Percentiles rank a stretch among this genome's conserved stretches.
phyloP scores from a whole-genome alignment of 2,888 invertebrate species.

The Hanleya hanleyi region DNA sequence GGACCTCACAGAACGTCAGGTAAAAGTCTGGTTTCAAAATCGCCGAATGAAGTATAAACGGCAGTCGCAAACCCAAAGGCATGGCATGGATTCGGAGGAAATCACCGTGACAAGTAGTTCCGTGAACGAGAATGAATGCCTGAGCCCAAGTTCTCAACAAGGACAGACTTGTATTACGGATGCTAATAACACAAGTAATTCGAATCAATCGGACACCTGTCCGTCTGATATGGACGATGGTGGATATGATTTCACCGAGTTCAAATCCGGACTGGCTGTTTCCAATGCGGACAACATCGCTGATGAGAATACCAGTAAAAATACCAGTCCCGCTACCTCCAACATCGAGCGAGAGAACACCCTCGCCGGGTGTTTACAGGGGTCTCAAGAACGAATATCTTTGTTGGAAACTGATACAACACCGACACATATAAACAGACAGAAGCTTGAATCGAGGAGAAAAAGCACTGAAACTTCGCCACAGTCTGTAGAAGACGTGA shows the following conservation, averaged over 20 bases:
- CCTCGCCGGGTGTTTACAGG: background rate
- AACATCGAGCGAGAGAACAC: background rate
- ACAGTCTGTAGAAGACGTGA: background rate
- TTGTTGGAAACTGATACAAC: background rate
- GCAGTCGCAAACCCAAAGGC: constrained; percentile 57
- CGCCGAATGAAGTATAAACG: constrained; percentile 88
- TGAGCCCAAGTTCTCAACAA: background rate
- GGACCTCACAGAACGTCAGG: constrained; percentile 83
- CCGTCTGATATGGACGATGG: background rate
- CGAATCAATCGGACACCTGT: background rate
- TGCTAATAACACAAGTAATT: background rate
- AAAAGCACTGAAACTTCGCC: background rate
- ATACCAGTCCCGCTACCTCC: background rate
- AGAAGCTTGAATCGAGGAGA: background rate
- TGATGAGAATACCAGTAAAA: background rate
- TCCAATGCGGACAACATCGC: background rate
- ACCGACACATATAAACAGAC: background rate
- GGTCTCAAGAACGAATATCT: background rate
- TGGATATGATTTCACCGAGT: background rate
- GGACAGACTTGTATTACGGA: background rate
- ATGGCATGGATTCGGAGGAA: constrained; percentile 15
- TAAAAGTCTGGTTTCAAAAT: constrained; percentile 99
- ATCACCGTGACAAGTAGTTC: background rate
- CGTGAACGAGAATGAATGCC: background rate
- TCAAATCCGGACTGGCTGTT: background rate